Evolutionary conservation across 1,140 invertebrate genomes (phyloP).

Genomic region (Pogonomyrmex californicus): DNA sequence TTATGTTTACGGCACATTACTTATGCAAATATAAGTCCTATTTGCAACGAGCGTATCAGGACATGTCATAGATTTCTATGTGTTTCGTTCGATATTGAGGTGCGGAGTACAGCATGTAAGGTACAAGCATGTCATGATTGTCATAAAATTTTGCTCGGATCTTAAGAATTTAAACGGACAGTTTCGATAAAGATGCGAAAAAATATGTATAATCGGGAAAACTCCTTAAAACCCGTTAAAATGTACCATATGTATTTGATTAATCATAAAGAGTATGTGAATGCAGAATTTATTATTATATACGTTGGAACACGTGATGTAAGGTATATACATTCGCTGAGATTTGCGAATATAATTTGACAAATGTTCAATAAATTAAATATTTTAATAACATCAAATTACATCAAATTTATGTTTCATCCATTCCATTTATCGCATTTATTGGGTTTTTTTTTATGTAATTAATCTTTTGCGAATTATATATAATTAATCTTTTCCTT

Average conservation of each 20-base stretch:
- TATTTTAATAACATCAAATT: constrained; percentile 11
- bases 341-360: not conserved
- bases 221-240: not conserved
- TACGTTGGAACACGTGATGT: not conserved
- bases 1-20: constrained; percentile 10
- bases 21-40: constrained; percentile 15
- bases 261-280: not conserved
- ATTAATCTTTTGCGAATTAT: not conserved
- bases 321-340: not conserved
- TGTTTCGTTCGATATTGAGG: not conserved
- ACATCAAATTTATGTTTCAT: not conserved
- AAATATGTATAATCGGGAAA: not conserved
- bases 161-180: not conserved
- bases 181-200: not conserved
- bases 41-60: constrained; percentile 14
- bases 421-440: not conserved
- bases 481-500: too few relatives aligned
- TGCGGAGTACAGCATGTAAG: not conserved
- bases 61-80: constrained; percentile 21
- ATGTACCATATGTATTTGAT: not conserved
- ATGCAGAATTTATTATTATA: not conserved
- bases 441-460: not conserved
- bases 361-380: not conserved
- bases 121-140: not conserved
- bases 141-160: not conserved